A percentile compares a stretch with the other conserved stretches of the same genome.
These are phyloP conservation scores for Hemicordylus capensis DNA, from an alignment of 2,113 vertebrate genomes.

Conservation along the genomic window DNA sequence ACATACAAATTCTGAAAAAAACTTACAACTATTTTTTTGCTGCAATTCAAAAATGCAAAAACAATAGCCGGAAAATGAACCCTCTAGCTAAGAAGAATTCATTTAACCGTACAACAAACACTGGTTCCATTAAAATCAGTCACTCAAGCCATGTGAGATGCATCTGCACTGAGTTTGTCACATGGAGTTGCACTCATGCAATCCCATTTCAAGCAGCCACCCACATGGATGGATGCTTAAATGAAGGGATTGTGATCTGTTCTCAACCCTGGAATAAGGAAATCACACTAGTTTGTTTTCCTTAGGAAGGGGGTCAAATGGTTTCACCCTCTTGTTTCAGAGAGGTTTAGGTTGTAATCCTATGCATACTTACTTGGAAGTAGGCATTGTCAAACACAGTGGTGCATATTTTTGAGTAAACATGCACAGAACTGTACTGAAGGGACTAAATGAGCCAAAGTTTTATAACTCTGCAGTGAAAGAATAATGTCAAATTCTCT, in stretches of 20 bases:
- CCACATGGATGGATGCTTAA: not conserved
- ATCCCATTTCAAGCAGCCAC: not conserved
- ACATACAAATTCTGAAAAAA: too few relatives aligned
- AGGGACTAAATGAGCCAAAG: not conserved
- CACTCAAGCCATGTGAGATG: not conserved
- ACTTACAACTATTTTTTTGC: too few relatives aligned
- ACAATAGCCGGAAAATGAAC: too few relatives aligned
- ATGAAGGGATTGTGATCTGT: not conserved
- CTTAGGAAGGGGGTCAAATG: not conserved
- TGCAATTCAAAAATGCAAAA: too few relatives aligned
- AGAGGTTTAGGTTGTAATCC: not conserved
- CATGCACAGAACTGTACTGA: too few relatives aligned
- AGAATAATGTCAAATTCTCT: not conserved
- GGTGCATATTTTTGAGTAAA: too few relatives aligned
- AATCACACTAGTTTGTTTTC: not conserved
- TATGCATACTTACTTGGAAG: too few relatives aligned
- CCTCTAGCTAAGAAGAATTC: too few relatives aligned
- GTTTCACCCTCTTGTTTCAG: not conserved
- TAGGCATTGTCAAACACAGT: too few relatives aligned
- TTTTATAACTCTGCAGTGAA: not conserved
- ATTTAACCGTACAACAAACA: not conserved
- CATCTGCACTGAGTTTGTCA: not conserved
- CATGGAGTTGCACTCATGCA: not conserved
- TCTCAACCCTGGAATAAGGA: not conserved
- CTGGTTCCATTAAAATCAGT: not conserved